These are phyloP conservation scores for Brachyptera putata DNA, from an alignment of 2,888 invertebrate species.

Conservation along the genomic window DNA sequence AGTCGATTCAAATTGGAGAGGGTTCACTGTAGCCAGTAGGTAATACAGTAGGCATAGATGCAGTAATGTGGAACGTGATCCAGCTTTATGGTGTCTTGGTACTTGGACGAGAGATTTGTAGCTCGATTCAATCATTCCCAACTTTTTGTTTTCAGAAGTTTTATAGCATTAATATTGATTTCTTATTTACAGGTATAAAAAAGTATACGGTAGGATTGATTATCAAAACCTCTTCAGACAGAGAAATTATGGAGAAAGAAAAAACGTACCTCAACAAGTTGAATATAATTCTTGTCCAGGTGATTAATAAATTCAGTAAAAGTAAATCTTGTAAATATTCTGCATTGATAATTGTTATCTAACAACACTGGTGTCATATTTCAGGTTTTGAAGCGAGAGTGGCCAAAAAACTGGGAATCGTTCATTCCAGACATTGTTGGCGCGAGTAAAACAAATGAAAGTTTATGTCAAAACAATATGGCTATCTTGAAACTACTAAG, in stretches of 20 bases:
- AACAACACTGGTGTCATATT: conserved; percentile 35
- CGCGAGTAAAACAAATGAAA: conserved; percentile 97
- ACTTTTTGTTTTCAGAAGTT: too few species aligned
- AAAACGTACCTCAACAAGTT: conserved; percentile 96
- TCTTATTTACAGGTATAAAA: conserved; percentile 73
- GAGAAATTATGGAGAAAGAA: conserved; percentile 81
- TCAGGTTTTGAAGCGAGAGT: conserved; percentile 94
- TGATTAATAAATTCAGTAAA: conserved; percentile 39
- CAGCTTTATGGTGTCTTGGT: too few species aligned
- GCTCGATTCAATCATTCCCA: too few species aligned
- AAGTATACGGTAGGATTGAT: conserved; percentile 98
- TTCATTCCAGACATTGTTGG: conserved; percentile 99
- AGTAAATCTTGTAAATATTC: conserved; percentile 6
- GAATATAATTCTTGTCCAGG: conserved; percentile 98
- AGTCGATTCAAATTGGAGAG: too few species aligned
- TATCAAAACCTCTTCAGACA: conserved; percentile 95
- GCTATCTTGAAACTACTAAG: conserved; percentile 93
- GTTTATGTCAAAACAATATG: conserved; percentile 99
- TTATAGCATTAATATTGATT: too few species aligned
- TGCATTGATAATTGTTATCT: too few species aligned
- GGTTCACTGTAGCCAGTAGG: too few species aligned
- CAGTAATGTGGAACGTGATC: too few species aligned
- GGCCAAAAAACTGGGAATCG: conserved; percentile 99
- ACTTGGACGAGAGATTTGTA: too few species aligned
- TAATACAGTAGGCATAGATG: too few species aligned